Base-by-base conservation (phyloP, 2,888 invertebrate genomes). In the Eupithecia pulchellata region DNA sequence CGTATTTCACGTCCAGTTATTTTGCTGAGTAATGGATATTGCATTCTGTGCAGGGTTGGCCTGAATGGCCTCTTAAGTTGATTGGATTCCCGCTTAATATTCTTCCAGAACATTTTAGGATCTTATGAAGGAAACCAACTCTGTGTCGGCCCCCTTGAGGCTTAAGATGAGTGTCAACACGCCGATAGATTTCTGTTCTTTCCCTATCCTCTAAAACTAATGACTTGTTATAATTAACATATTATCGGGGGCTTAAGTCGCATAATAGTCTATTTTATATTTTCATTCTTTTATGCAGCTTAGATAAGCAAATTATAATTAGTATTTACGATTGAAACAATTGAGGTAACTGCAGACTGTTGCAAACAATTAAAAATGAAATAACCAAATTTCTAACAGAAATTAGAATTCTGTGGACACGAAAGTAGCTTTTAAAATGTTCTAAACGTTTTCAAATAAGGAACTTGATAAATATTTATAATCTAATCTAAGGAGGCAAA, bases 11-110 rank as follows among this genome's bases (percentile, higher is more conserved):
- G 57, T 68, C 60, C 58, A 66, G 73, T 76, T 78, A 78, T 80
- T 82, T 78, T 52, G 78, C 81, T 81, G 81, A 84, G 82, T 86
- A 87, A 87, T 86, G 82, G 81, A 82, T 83, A 86, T 85, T 81
- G 82, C 83, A 85, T 79, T 82, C 77, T 79, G 76, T 76, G 77
- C 79, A 82, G 71, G 77, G 76, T 69, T 66, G 72, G 77, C 78
- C 75, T 76, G 79, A 83, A 83, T 81, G 69, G 79, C 82, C 87
- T 87, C 83, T 87, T 82, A 85, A 79, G 78, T 80, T 82, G 86
- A 87, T 87, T 87, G 82, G 79, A 84, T 82, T 79, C 71, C 69
- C 75, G 75, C 76, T 81, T 77, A 72, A 77, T 78, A 77, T 71
- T 71, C 75, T 61, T 64, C 66, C 74, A 70, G 71, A 34, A 61